Base-by-base conservation (phyloP, 1,140 invertebrate genomes). In the Aphis craccivora region DNA sequence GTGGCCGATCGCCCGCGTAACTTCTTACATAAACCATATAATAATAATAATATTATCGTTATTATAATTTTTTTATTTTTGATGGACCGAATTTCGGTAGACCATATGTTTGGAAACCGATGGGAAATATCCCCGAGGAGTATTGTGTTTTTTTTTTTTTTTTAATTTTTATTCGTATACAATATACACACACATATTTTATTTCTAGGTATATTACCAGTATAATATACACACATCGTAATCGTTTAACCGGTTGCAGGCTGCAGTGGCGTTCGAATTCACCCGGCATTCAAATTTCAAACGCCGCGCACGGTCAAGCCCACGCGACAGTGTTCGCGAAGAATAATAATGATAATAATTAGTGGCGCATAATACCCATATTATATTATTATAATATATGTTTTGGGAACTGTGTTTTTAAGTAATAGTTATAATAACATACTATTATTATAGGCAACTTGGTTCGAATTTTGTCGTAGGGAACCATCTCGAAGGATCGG, bases 131-230 rank as follows among this genome's bases (percentile, higher is more conserved):
- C 60, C 60, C 60, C 60, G 60, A 76, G 60, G 60, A 76, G 60
- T 76, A 76, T 76, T 76, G 60, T 76, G 60, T 76, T 25, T 8
- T 25, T 1, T 60, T 9, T n/a, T n/a, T 60, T 60, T 60, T 60
- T 55, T 55, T 25, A 76, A n/a, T 76, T n/a, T 76, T 76, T 76
- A 76, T 76, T 76, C 60, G 60, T 76, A 76, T 76, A n/a, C n/a
- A 67, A 67, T 67, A 25, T 6, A 30, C 30, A n/a, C 30, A 23
- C 55, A 60, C 30, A 35, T 4, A 2, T n/a, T 35, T 76, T 76
- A 76, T 76, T 67, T 60, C 14, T 30, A 67, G 11, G 30, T 25
- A 25, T 30, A 55, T 55, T 55, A 8, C 23, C 55, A 9, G 25
- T 25, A 30, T 4, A 60, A 55, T 25, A 30, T 4, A 60, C 9